phyloP scores from a whole-genome alignment of 2,797 vertebrate species.

The Melanotaenia trifasciata region DNA sequence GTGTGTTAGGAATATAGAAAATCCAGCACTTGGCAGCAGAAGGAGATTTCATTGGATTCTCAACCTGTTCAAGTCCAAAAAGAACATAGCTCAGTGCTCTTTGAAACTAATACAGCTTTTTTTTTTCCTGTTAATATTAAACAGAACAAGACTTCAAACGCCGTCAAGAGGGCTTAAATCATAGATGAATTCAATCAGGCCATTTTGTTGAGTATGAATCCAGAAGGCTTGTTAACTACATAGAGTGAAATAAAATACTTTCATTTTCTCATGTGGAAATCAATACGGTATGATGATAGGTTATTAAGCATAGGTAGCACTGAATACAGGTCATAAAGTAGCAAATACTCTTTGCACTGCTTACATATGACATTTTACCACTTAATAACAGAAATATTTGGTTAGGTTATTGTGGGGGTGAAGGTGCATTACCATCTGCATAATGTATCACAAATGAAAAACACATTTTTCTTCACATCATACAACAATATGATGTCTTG shows the following conservation, averaged over 20 bases:
- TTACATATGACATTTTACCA: too few species aligned
- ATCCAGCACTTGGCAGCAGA: constrained; percentile 34
- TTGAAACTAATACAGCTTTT: constrained; percentile 50
- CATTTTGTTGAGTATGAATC: constrained; percentile 73
- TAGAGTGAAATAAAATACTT: constrained; percentile 66
- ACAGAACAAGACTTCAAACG: constrained; percentile 75
- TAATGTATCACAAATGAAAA: too few species aligned
- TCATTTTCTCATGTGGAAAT: constrained; percentile 64
- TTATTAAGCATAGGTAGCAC: constrained; percentile 69
- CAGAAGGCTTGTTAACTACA: constrained; percentile 66
- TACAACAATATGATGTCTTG: too few species aligned
- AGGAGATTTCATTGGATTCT: constrained; percentile 44
- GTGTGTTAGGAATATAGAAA: constrained; percentile 13
- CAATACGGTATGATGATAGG: constrained; percentile 63
- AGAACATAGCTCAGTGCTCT: constrained; percentile 55
- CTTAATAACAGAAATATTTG: too few species aligned
- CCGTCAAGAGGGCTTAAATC: constrained; percentile 68
- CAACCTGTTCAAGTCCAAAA: constrained; percentile 66
- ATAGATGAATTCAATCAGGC: constrained; percentile 79
- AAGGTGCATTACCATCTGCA: background rate
- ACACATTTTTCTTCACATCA: background rate
- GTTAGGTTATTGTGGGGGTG: background rate
- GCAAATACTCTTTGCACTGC: constrained; percentile 36
- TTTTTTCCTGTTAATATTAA: constrained; percentile 75
- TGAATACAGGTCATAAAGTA: constrained; percentile 54